phyloP scores from a whole-genome alignment of 2,888 invertebrate genomes.

The Archips crataeganus region DNA sequence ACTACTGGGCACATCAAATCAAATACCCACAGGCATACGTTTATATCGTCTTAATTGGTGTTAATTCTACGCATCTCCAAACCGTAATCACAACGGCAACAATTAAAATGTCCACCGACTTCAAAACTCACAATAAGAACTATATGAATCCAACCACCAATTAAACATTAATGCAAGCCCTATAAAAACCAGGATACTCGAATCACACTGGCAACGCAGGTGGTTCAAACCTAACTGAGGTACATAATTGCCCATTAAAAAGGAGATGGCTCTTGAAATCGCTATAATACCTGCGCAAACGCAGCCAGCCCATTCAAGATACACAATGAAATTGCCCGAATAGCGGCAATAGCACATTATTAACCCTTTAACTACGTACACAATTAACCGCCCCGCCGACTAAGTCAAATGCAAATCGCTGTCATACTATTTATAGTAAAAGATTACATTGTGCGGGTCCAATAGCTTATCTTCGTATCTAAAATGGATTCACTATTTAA shows the following conservation, averaged over 20 bases:
- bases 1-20: too few species aligned
- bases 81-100: constrained; percentile 20
- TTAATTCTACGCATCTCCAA: constrained; percentile 9
- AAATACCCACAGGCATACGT: too few species aligned
- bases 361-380: constrained; percentile 65
- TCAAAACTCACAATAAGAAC: constrained; percentile 22
- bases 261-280: constrained; percentile 69
- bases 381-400: constrained; percentile 72
- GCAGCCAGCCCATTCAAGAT: constrained; percentile 66
- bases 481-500: constrained; percentile 77
- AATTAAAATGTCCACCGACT: constrained; percentile 23
- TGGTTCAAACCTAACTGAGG: constrained; percentile 54
- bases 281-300: constrained; percentile 56
- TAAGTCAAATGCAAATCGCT: constrained; percentile 80
- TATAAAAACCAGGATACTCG: constrained; percentile 53
- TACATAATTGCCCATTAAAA: constrained; percentile 77
- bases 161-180: constrained; percentile 49
- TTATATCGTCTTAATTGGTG: background rate
- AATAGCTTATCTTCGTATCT: constrained; percentile 80
- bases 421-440: constrained; percentile 81
- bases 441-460: constrained; percentile 82
- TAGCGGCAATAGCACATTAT: constrained; percentile 76
- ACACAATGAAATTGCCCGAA: constrained; percentile 80
- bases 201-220: constrained; percentile 55
- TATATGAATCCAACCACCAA: constrained; percentile 43